These are phyloP conservation scores for Drosophila fuyamai DNA, from an alignment of 1,140 invertebrate genomes.

Conservation along the genomic window DNA sequence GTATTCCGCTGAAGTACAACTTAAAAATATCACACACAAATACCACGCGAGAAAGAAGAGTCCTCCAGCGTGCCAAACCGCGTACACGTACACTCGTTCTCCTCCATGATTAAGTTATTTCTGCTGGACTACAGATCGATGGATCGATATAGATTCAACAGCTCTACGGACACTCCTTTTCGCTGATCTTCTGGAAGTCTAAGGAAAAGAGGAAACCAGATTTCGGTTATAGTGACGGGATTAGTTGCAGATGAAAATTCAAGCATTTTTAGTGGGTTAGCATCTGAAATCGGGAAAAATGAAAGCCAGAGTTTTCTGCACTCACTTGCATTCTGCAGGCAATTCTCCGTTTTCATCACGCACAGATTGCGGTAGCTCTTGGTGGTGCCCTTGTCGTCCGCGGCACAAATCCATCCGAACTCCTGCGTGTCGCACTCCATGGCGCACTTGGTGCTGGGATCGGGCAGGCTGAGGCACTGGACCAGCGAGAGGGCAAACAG, in stretches of 20 bases:
- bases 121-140: conserved; percentile 10
- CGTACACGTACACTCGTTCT: conserved; percentile 24
- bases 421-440: conserved; percentile 75
- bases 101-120: conserved; percentile 58
- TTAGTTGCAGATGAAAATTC: no score
- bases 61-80: conserved; percentile 35
- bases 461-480: conserved; percentile 68
- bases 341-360: conserved; percentile 83
- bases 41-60: conserved; percentile 68
- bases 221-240: not conserved
- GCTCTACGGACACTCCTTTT: conserved; percentile 81
- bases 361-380: conserved; percentile 79
- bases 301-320: not conserved
- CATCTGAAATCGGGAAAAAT: no score
- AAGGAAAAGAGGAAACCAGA: not conserved
- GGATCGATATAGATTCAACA: not conserved
- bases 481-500: conserved; percentile 69
- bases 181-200: conserved; percentile 83
- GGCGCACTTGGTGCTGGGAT: conserved; percentile 74
- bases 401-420: conserved; percentile 67
- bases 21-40: conserved; percentile 84
- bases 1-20: conserved; percentile 77
- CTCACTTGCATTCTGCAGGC: conserved; percentile 78
- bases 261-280: no score
- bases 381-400: conserved; percentile 77